phyloP scores from a whole-genome alignment of 2,113 vertebrate species.

The Seriola aureovittata region DNA sequence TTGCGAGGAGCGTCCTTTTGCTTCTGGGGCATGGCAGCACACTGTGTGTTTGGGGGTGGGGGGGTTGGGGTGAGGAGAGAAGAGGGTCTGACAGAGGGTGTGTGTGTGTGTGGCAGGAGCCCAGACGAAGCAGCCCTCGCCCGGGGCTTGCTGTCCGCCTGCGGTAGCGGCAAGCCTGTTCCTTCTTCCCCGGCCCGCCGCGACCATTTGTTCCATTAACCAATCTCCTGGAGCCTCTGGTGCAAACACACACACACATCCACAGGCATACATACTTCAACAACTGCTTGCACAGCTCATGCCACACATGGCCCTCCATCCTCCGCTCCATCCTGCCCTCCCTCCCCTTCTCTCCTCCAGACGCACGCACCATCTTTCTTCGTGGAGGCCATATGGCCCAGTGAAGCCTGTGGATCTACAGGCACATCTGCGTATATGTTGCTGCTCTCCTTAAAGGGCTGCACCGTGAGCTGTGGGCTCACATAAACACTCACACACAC shows the following conservation, averaged over 20 bases:
- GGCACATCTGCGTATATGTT: slow-evolving; percentile 98
- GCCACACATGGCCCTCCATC: slow-evolving; percentile 91
- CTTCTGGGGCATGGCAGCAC: slow-evolving; percentile 81
- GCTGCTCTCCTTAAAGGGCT: slow-evolving; percentile 88
- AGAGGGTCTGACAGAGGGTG: slow-evolving; percentile 66
- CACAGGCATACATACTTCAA: slow-evolving; percentile 85
- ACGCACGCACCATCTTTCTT: slow-evolving; percentile 98
- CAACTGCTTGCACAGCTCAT: slow-evolving; percentile 97
- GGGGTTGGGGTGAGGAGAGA: slow-evolving; percentile 43
- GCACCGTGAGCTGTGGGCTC: slow-evolving; percentile 58
- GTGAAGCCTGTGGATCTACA: slow-evolving; percentile 99
- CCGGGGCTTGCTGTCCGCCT: slow-evolving; percentile 92
- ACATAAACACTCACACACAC: slow-evolving; percentile 45
- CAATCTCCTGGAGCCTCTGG: slow-evolving; percentile 97
- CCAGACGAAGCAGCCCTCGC: slow-evolving; percentile 92
- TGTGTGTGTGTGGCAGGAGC: slow-evolving; percentile 83
- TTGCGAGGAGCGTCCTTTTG: slow-evolving; percentile 77
- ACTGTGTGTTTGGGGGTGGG: slow-evolving; percentile 60
- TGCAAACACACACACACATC: slow-evolving; percentile 71
- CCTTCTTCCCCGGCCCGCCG: slow-evolving; percentile 89
- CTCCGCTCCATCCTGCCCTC: slow-evolving; percentile 78
- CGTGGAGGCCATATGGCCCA: slow-evolving; percentile 98
- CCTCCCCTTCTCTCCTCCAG: slow-evolving; percentile 85
- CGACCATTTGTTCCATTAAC: slow-evolving; percentile 99
- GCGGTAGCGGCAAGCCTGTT: slow-evolving; percentile 97